These are phyloP conservation scores for Agelas oroides DNA, from an alignment of 37 sponge, comb jelly and placozoan genomes.

Conservation along the genomic window DNA sequence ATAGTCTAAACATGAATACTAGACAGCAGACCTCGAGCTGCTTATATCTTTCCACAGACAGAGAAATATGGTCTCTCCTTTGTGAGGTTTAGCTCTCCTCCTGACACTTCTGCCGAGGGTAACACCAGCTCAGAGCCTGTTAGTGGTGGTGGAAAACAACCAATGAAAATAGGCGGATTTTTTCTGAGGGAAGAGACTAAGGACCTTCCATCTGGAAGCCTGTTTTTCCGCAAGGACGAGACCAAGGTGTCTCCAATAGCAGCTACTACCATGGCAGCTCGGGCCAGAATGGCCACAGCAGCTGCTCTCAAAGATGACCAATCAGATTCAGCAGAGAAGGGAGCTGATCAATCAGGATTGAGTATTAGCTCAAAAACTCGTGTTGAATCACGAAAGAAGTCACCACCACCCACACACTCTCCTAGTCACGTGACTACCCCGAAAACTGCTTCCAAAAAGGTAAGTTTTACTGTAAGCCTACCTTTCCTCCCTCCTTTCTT, in stretches of 20 bases:
- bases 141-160: neutral
- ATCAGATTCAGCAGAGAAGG: neutral
- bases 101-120: slow-evolving; percentile 16
- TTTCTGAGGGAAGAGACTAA: slow-evolving; percentile 56
- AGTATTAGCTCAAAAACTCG: neutral
- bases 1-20: too few species aligned
- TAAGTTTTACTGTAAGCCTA: neutral
- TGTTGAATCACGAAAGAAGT: neutral
- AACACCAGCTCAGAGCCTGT: neutral
- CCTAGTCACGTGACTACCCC: neutral
- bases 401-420: neutral
- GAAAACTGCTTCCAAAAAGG: neutral
- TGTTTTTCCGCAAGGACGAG: slow-evolving; percentile 52
- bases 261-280: slow-evolving; percentile 30
- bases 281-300: slow-evolving; percentile 47
- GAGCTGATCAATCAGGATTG: neutral
- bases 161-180: slow-evolving; percentile 63
- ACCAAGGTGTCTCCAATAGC: neutral
- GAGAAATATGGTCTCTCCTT: slow-evolving; percentile 91
- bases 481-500: neutral
- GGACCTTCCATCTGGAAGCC: slow-evolving; percentile 59
- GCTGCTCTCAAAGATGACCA: slow-evolving; percentile 44
- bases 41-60: too few species aligned
- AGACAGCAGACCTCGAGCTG: too few species aligned
- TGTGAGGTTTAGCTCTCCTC: slow-evolving; percentile 76